Evolutionary conservation across 1,140 invertebrate genomes (phyloP), one percentile per base, ranked within the genome.

Genomic region (Papilio xuthus): DNA sequence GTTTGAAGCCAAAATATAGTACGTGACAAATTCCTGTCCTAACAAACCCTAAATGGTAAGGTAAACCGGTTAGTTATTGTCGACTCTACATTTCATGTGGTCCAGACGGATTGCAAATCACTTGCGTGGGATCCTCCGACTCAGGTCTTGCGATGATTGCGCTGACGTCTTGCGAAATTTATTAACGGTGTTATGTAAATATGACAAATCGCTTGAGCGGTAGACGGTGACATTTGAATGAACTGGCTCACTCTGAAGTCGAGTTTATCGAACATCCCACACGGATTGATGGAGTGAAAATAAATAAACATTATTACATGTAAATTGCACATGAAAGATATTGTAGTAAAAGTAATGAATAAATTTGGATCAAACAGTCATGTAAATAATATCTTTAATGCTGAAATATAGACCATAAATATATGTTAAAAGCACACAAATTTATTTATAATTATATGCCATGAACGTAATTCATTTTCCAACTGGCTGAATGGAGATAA

Each of bases 61-160:
- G 74, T 37, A 76, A 76, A 60, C 28, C 53, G 50, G 32, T 41
- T 32, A 76, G 74, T 76, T 76, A 76, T 42, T 63, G 32, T 60
- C 20, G 28, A 13, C 26, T 75, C 26, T 63, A 41, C 81, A 80
- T 79, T 82, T 86, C 86, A 85, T 88, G 88, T 90, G 83, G 77
- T 80, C 50, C 78, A 79, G 81, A 83, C 80, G 80, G 83, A 83
- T 89, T 89, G 89, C 89, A 92, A 93, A 91, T 90, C 86, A 92
- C 81, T 83, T 88, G 91, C 91, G 91, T 93, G 89, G 91, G 91
- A 86, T 85, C 85, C 82, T 84, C 86, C 83, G 89, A 89, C 86
- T 89, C 87, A 85, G 81, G 78, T 82, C 63, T 63, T 78, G 77
- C 70, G 82, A 84, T 77, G 82, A 86, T 85, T 86, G 85, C 85